phyloP scores from a whole-genome alignment of 2,113 vertebrate species.

The Theristicus caerulescens region DNA sequence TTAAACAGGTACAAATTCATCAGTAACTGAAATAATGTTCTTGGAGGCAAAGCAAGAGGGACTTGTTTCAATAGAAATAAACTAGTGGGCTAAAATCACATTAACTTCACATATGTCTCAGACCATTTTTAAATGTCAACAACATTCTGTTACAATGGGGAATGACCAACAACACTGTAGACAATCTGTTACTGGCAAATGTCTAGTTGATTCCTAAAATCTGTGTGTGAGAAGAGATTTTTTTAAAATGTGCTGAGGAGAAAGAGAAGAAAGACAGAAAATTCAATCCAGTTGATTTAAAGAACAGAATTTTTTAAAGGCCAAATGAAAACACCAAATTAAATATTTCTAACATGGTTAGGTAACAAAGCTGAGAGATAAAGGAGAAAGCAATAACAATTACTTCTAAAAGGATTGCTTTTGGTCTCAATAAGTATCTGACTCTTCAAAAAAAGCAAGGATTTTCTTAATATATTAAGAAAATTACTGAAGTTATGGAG shows the following conservation, averaged over 20 bases:
- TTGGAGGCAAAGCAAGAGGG: background rate
- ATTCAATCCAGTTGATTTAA: background rate
- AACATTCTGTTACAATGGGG: background rate
- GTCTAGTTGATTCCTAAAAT: background rate
- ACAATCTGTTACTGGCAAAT: background rate
- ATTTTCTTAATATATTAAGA: background rate
- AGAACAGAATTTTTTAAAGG: background rate
- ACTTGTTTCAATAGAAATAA: slow-evolving; percentile 13
- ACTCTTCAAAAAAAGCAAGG: background rate
- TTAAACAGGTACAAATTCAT: slow-evolving; percentile 14
- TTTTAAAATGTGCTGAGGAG: background rate
- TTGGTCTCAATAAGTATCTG: background rate
- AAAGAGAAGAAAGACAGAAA: background rate
- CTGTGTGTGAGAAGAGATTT: background rate
- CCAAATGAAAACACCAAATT: background rate
- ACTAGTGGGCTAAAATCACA: background rate
- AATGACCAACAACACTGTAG: background rate
- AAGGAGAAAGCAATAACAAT: background rate
- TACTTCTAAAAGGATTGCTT: background rate
- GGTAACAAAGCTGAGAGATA: background rate
- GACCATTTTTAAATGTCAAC: background rate
- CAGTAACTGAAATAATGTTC: background rate
- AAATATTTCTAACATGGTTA: background rate
- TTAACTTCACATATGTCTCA: background rate
- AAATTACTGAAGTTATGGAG: background rate